phyloP scores from a whole-genome alignment of 1,140 invertebrate genomes.

The Sarcophaga peregrina region DNA sequence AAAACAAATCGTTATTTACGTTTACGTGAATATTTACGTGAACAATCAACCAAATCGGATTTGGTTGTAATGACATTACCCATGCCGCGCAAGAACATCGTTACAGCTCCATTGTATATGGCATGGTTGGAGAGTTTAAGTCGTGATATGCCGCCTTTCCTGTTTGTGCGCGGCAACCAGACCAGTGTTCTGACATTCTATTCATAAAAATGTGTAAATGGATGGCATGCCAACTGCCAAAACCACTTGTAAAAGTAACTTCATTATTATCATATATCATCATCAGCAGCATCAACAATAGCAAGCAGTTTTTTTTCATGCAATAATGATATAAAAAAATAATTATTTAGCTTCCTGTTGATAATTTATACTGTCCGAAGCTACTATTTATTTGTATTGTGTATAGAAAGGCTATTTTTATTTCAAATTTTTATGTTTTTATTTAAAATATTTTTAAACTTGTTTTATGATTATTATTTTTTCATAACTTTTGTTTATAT shows the following conservation, averaged over 20 bases:
- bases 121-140: conserved; percentile 95
- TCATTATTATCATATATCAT: not conserved
- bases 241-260: not conserved
- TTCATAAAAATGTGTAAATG: conserved; percentile 74
- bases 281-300: not conserved
- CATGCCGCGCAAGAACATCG: conserved; percentile 89
- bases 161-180: conserved; percentile 95
- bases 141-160: conserved; percentile 86
- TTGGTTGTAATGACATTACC: conserved; percentile 91
- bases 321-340: too few species aligned
- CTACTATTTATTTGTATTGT: too few species aligned
- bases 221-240: not conserved
- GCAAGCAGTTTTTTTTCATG: not conserved
- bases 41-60: conserved; percentile 86
- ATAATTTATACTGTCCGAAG: too few species aligned
- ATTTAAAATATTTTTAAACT: too few species aligned
- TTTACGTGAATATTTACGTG: conserved; percentile 84
- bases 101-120: conserved; percentile 91
- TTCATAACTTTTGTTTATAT: too few species aligned
- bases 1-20: conserved; percentile 93
- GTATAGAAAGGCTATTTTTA: too few species aligned
- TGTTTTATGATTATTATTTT: too few species aligned
- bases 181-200: conserved; percentile 96
- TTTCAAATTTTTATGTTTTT: too few species aligned
- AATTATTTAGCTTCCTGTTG: too few species aligned